Conservation (phyloP, 2,797 vertebrate genomes). For the Heliangelus exortis region DNA sequence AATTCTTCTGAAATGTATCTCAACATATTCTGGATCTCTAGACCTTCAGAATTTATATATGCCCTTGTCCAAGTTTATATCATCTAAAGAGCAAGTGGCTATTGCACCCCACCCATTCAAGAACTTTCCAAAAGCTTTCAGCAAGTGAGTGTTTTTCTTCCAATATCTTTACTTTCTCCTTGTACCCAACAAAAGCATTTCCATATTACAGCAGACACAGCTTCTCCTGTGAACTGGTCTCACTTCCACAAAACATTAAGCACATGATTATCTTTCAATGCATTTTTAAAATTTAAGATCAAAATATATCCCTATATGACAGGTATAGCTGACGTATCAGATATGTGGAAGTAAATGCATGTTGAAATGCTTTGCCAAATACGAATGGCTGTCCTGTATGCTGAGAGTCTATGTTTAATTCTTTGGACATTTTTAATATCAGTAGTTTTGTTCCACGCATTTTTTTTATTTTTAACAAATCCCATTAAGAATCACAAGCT, state of each 20-base stretch:
- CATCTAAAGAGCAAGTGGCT: conserved; percentile 32
- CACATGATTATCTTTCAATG: conserved; percentile 13
- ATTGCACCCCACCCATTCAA: conserved; percentile 31
- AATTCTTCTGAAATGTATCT: conserved; percentile 9
- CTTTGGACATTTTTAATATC: not conserved
- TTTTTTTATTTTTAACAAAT: not conserved
- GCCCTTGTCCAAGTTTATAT: not conserved
- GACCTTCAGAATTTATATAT: not conserved
- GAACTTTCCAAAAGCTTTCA: conserved; percentile 11
- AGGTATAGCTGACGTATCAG: not conserved
- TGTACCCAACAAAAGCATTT: conserved; percentile 13
- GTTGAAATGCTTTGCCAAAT: not conserved
- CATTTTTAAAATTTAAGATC: not conserved
- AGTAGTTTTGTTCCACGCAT: not conserved
- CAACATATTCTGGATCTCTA: not conserved
- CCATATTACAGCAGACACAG: conserved; percentile 12
- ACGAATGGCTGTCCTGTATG: not conserved
- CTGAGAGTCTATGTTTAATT: not conserved
- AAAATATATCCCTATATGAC: not conserved
- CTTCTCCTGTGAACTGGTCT: not conserved
- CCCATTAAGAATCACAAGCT: not conserved
- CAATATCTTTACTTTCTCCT: not conserved
- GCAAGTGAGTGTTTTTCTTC: not conserved
- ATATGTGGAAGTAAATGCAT: not conserved
- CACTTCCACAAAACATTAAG: not conserved